A percentile compares a stretch with the other conserved stretches of the same genome.
Conservation (phyloP, 2,888 invertebrate species). For the Orthosia gracilis region DNA sequence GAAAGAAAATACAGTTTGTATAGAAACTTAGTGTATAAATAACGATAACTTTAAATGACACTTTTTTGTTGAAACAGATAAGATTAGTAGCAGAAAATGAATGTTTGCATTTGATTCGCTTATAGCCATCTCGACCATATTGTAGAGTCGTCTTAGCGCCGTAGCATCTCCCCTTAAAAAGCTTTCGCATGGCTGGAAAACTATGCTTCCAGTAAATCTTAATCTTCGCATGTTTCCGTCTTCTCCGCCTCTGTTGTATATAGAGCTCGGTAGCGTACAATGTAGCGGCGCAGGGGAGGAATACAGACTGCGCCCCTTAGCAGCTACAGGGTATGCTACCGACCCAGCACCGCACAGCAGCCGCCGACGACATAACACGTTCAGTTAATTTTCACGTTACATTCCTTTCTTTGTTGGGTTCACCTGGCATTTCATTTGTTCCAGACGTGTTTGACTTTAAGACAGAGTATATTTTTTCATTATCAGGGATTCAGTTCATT, state of each 20-base stretch:
- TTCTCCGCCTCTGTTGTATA: constrained; percentile 23
- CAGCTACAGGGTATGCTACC: constrained; percentile 89
- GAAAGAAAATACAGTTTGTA: constrained; percentile 61
- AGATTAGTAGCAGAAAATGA: not conserved
- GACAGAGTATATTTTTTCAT: not conserved
- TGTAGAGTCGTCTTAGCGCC: not conserved
- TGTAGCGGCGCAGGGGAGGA: constrained; percentile 87
- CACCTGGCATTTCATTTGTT: not conserved
- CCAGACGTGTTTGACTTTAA: not conserved
- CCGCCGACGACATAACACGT: constrained; percentile 17
- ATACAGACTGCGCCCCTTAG: constrained; percentile 86
- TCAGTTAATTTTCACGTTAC: not conserved
- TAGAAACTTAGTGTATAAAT: not conserved
- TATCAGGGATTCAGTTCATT: not conserved
- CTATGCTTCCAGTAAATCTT: not conserved
- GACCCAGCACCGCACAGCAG: constrained; percentile 68
- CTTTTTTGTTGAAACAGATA: not conserved
- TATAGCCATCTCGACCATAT: not conserved
- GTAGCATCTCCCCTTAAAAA: not conserved
- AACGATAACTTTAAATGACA: not conserved
- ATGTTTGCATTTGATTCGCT: not conserved
- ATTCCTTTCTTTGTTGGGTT: not conserved
- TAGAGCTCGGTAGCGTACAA: constrained; percentile 77
- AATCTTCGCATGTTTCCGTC: constrained; percentile 5
- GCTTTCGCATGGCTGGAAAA: not conserved